Percentiles rank a stretch among this genome's conserved stretches.
These are phyloP conservation scores for Potamilus streckersoni DNA, from an alignment of 1,140 invertebrate species.

Conservation along the genomic window DNA sequence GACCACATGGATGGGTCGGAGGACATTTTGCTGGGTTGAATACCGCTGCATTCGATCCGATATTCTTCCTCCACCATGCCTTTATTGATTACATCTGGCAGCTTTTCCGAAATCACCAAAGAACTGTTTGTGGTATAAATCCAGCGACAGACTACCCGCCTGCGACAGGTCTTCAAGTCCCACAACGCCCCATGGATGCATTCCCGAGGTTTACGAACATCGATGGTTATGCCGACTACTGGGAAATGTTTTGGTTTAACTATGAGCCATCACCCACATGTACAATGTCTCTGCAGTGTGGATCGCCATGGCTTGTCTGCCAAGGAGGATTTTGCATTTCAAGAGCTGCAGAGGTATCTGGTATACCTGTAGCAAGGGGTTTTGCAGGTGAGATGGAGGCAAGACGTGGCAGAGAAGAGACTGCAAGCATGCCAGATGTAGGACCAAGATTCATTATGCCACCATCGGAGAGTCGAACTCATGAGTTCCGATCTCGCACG, in stretches of 20 bases:
- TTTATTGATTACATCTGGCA: slow-evolving; percentile 63
- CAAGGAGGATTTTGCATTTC: background rate
- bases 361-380: background rate
- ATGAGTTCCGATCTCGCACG: no score
- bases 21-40: slow-evolving; percentile 41
- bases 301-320: background rate
- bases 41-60: slow-evolving; percentile 60
- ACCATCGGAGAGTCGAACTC: no score
- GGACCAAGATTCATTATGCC: no score
- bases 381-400: background rate
- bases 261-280: slow-evolving; percentile 9
- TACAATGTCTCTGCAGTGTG: background rate
- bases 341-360: background rate
- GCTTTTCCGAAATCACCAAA: slow-evolving; percentile 28
- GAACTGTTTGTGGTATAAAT: slow-evolving; percentile 4
- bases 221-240: slow-evolving; percentile 17
- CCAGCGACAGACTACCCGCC: slow-evolving; percentile 10
- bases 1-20: slow-evolving; percentile 47
- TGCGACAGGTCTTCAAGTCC: slow-evolving; percentile 2
- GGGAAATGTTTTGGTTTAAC: slow-evolving; percentile 7
- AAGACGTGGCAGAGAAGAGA: no score
- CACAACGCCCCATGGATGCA: background rate
- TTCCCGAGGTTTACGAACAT: background rate
- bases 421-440: no score
- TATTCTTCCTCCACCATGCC: slow-evolving; percentile 67